A percentile compares a stretch with the other conserved stretches of the same genome.
Conservation (phyloP, 2,113 vertebrate genomes). For the Cygnus atratus region DNA sequence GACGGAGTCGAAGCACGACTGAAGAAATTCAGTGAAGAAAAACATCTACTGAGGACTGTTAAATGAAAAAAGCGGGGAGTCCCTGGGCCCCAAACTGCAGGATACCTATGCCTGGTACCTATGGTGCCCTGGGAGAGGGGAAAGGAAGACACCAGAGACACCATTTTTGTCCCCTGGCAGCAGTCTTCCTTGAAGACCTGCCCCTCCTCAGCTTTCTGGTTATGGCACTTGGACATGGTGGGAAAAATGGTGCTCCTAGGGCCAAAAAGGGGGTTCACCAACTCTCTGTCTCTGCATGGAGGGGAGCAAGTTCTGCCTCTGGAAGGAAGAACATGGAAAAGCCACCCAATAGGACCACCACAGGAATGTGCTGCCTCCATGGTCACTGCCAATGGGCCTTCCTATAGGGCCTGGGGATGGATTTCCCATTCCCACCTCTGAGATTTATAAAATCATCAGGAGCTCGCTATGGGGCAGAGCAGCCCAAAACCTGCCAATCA, state of each 20-base stretch:
- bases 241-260: background rate
- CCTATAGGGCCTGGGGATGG: background rate
- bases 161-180: background rate
- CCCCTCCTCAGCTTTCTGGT: background rate
- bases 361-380: background rate
- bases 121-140: background rate
- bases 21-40: background rate
- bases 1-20: background rate
- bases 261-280: background rate
- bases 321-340: background rate
- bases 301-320: background rate
- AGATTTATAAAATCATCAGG: background rate
- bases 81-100: background rate
- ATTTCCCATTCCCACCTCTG: background rate
- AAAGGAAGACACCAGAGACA: background rate
- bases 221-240: background rate
- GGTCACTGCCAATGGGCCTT: background rate
- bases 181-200: background rate
- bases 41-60: background rate
- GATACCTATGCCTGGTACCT: background rate
- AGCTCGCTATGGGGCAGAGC: background rate
- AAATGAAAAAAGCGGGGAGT: background rate
- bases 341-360: background rate
- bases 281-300: background rate
- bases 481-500: slow-evolving; percentile 31